phyloP scores from a whole-genome alignment of 2,797 vertebrate genomes.

The Syngnathus rostellatus region DNA sequence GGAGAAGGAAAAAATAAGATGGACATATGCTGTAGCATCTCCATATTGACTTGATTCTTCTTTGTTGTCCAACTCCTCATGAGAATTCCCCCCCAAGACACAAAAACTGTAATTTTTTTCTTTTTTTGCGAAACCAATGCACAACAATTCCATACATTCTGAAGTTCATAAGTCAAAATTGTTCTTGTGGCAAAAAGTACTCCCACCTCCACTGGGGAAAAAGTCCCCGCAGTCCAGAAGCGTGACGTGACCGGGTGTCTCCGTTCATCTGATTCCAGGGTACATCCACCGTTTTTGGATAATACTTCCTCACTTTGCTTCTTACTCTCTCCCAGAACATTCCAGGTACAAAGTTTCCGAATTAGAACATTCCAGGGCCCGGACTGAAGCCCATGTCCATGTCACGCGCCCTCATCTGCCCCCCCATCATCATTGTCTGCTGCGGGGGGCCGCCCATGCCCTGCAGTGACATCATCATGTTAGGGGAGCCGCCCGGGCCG shows the following conservation, averaged over 20 bases:
- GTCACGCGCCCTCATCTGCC: conserved; percentile 96
- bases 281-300: conserved; percentile 32
- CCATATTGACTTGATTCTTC: conserved; percentile 75
- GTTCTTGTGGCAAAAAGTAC: conserved; percentile 62
- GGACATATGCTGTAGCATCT: conserved; percentile 79
- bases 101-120: conserved; percentile 67
- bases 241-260: conserved; percentile 40
- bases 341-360: conserved; percentile 85
- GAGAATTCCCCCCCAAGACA: conserved; percentile 89
- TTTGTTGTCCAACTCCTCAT: conserved; percentile 62
- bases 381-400: conserved; percentile 99
- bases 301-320: conserved; percentile 51
- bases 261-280: conserved; percentile 34
- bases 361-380: conserved; percentile 83
- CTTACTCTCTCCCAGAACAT: conserved; percentile 82
- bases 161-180: conserved; percentile 75
- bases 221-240: conserved; percentile 44
- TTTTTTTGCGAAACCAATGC: conserved; percentile 76
- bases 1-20: conserved; percentile 47
- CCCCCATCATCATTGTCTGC: conserved; percentile 99
- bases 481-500: conserved; percentile 90
- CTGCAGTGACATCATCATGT: conserved; percentile 99
- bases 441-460: conserved; percentile 98
- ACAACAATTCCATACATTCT: conserved; percentile 94
- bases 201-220: conserved; percentile 48